A percentile compares a stretch with the other conserved stretches of the same genome.
Evolutionary conservation across 2,113 vertebrate genomes (phyloP).

Genomic region (Engraulis encrasicolus): DNA sequence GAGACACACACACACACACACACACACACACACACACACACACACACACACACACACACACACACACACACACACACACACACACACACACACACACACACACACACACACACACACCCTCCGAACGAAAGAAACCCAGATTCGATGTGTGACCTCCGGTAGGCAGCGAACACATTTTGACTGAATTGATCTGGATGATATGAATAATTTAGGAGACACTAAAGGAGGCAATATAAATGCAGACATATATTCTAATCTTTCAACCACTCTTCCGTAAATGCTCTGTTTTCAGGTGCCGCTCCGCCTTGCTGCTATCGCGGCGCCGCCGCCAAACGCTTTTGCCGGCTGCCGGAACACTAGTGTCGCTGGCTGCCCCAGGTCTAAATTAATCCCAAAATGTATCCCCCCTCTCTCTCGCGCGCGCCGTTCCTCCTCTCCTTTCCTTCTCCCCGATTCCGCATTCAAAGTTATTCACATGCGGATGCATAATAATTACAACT

Average conservation of each 20-base stretch:
- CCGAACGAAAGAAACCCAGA: constrained; percentile 42
- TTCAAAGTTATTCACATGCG: constrained; percentile 74
- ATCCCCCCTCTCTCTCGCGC: too few relatives aligned
- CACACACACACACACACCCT: background rate
- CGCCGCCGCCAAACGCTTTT: too few relatives aligned
- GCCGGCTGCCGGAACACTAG: constrained; percentile 39
- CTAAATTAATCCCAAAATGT: constrained; percentile 73
- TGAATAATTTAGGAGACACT: constrained; percentile 80
- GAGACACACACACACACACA: background rate
- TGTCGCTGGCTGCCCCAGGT: constrained; percentile 48
- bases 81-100: background rate
- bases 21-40: too few relatives aligned
- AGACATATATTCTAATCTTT: constrained; percentile 80
- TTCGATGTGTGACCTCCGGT: constrained; percentile 62
- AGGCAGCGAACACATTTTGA: constrained; percentile 64
- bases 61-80: background rate
- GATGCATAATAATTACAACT: constrained; percentile 72
- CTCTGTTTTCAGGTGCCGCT: constrained; percentile 60
- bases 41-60: background rate
- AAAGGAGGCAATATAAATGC: constrained; percentile 84
- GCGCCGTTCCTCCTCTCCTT: too few relatives aligned
- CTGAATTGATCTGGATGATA: constrained; percentile 73
- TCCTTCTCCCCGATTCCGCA: constrained; percentile 57
- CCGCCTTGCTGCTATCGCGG: constrained; percentile 41
- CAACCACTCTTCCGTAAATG: constrained; percentile 58